Conservation (phyloP, 2,888 invertebrate genomes). For the Erebia aethiops region DNA sequence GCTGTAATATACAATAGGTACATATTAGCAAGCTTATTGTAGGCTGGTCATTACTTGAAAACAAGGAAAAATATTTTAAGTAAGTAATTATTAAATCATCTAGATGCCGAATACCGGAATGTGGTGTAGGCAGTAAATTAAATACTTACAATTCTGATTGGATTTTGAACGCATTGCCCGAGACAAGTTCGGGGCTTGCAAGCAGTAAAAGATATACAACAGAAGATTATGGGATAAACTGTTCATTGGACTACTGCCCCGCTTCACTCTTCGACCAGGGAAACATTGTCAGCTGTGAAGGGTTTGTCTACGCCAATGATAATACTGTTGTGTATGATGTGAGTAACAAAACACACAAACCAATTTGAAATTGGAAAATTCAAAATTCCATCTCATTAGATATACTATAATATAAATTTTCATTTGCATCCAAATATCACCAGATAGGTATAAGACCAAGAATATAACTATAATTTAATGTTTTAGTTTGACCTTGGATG, state of each 20-base stretch:
- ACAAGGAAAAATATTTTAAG: no score
- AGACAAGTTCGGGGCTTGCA: slow-evolving; percentile 55
- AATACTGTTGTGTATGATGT: slow-evolving; percentile 51
- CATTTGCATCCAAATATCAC: no score
- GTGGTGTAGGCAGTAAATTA: slow-evolving; percentile 51
- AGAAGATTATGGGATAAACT: slow-evolving; percentile 40
- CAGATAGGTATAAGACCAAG: no score
- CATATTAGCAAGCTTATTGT: no score
- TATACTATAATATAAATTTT: no score
- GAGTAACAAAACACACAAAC: slow-evolving; percentile 31
- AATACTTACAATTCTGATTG: slow-evolving; percentile 51
- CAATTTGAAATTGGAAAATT: no score
- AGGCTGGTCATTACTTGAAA: no score
- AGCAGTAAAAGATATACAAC: slow-evolving; percentile 61
- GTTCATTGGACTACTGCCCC: slow-evolving; percentile 51
- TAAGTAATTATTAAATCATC: slow-evolving; percentile 5
- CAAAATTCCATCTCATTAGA: no score
- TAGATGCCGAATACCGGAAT: slow-evolving; percentile 73
- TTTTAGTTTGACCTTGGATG: no score
- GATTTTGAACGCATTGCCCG: slow-evolving; percentile 62
- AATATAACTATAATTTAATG: no score
- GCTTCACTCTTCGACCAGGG: slow-evolving; percentile 51
- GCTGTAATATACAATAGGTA: no score
- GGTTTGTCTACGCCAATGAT: slow-evolving; percentile 44
- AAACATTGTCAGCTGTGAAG: slow-evolving; percentile 39